phyloP scores from a whole-genome alignment of 2,797 vertebrate genomes.

The Crypturellus tataupa region DNA sequence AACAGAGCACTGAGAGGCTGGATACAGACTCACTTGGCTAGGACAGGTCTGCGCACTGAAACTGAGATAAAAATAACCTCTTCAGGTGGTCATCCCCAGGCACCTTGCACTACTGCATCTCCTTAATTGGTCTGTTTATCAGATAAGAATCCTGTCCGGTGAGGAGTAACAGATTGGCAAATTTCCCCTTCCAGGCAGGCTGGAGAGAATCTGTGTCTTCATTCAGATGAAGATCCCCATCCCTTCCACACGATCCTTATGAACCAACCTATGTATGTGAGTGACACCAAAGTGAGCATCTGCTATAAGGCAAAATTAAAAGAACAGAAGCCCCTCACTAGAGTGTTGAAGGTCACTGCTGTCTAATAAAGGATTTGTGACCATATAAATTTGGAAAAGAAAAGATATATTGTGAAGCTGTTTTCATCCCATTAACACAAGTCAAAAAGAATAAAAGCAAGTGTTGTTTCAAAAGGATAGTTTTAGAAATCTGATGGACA shows the following conservation, averaged over 20 bases:
- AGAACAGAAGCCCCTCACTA: constrained; percentile 69
- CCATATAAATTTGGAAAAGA: constrained; percentile 76
- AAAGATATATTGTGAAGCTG: constrained; percentile 75
- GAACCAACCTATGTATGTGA: constrained; percentile 27
- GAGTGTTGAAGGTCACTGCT: constrained; percentile 78
- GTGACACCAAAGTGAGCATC: constrained; percentile 52
- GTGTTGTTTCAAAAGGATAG: constrained; percentile 70
- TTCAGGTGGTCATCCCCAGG: neutral
- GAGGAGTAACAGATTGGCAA: constrained; percentile 19
- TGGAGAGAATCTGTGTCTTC: constrained; percentile 19
- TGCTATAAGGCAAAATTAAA: constrained; percentile 72
- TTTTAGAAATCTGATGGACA: constrained; percentile 54
- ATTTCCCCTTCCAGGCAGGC: neutral
- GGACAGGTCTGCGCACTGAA: neutral
- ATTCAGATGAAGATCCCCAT: neutral
- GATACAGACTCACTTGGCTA: fast-evolving
- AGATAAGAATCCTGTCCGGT: constrained; percentile 29
- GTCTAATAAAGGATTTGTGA: constrained; percentile 75
- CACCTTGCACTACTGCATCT: neutral
- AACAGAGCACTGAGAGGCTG: too few relatives aligned
- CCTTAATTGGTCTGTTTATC: neutral
- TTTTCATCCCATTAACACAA: constrained; percentile 82
- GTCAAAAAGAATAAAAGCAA: constrained; percentile 81
- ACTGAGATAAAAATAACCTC: neutral
- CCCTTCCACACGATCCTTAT: neutral